A percentile compares a stretch with the other conserved stretches of the same genome.
Conservation (phyloP, 2,888 invertebrate genomes). For the Spicauda simplicius region DNA sequence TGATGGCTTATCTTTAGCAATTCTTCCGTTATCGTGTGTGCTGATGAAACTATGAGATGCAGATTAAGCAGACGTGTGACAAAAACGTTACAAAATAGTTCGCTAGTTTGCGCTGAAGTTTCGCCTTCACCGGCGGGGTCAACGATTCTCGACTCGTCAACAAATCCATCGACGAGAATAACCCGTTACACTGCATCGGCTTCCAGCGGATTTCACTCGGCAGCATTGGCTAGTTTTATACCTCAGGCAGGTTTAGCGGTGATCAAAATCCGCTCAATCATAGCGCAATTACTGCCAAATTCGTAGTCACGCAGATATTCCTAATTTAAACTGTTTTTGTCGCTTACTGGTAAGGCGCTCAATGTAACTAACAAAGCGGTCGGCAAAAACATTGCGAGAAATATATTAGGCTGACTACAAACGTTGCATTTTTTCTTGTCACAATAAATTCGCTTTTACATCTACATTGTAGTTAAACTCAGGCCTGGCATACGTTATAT, state of each 20-base stretch:
- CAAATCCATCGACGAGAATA: constrained; percentile 83
- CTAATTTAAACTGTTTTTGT: not conserved
- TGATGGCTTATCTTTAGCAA: not conserved
- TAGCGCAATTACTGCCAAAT: constrained; percentile 25
- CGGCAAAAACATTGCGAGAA: too few species aligned
- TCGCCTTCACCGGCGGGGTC: constrained; percentile 74
- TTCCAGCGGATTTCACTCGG: constrained; percentile 75
- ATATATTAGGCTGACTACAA: too few species aligned
- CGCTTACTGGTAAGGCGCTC: constrained; percentile 2
- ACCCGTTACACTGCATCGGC: constrained; percentile 80
- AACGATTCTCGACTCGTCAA: constrained; percentile 80
- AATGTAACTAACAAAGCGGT: not conserved
- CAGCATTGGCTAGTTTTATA: constrained; percentile 61
- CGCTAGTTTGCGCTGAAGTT: constrained; percentile 67
- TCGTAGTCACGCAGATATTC: constrained; percentile 22
- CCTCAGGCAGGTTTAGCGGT: constrained; percentile 39
- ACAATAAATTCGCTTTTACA: too few species aligned
- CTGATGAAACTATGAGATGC: not conserved
- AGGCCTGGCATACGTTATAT: too few species aligned
- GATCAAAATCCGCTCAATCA: constrained; percentile 28
- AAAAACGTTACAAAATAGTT: constrained; percentile 43
- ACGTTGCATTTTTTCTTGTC: too few species aligned
- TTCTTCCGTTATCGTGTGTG: not conserved
- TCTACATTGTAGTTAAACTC: too few species aligned
- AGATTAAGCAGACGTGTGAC: constrained; percentile 25